These are phyloP conservation scores for Dipodomys stephensi DNA, from an alignment of 2,113 vertebrate species.

Conservation along the genomic window DNA sequence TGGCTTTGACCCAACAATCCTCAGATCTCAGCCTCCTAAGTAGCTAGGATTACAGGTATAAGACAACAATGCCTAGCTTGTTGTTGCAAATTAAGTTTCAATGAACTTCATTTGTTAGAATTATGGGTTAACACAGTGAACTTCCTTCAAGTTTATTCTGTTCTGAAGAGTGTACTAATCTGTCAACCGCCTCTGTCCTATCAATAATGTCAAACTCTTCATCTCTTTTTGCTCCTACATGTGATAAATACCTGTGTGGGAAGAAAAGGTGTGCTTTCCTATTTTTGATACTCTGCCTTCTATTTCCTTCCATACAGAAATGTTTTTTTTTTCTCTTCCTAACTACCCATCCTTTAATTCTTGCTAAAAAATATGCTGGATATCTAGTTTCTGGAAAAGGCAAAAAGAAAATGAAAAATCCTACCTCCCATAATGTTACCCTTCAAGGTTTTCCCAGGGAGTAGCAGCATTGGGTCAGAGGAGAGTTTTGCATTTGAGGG, in stretches of 20 bases:
- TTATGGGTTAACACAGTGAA: neutral
- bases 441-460: constrained; percentile 40
- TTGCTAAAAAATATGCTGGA: neutral
- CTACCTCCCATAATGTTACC: constrained; percentile 6
- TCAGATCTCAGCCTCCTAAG: too few relatives aligned
- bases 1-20: too few relatives aligned
- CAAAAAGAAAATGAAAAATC: neutral
- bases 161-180: neutral
- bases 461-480: neutral
- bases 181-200: neutral
- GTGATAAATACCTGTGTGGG: neutral
- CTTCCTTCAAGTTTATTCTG: neutral
- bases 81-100: too few relatives aligned
- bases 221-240: neutral
- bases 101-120: neutral
- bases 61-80: too few relatives aligned
- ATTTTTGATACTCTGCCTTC: neutral
- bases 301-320: constrained; percentile 3
- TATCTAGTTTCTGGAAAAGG: neutral
- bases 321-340: neutral
- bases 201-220: neutral
- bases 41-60: too few relatives aligned
- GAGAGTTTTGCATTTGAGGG: neutral
- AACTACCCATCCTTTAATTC: neutral
- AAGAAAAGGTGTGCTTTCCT: neutral